Evolutionary conservation across 1,140 invertebrate species (phyloP).

Genomic region (Bicyclus anynana): DNA sequence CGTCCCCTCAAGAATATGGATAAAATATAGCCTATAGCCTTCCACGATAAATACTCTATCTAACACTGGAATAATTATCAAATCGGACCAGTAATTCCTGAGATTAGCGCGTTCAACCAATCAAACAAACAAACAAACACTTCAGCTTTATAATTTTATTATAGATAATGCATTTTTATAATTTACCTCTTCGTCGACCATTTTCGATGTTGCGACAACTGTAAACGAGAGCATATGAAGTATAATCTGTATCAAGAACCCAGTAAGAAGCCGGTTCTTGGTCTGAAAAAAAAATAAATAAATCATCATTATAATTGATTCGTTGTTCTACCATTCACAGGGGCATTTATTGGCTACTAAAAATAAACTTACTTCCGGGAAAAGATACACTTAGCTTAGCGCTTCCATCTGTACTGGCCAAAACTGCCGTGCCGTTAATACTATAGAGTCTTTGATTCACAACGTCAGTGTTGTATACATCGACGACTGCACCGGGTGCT

Average conservation of each 20-base stretch:
- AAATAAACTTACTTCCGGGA: constrained; percentile 7
- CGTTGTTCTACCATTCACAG: too few species aligned
- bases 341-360: too few species aligned
- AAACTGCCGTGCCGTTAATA: constrained; percentile 37
- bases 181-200: constrained; percentile 38
- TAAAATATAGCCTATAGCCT: too few species aligned
- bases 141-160: too few species aligned
- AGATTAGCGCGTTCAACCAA: too few species aligned
- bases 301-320: too few species aligned
- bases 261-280: constrained; percentile 37
- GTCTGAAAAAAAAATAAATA: constrained; percentile 27
- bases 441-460: constrained; percentile 33
- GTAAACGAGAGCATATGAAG: constrained; percentile 51
- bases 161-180: too few species aligned
- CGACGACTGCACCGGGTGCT: constrained; percentile 21
- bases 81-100: too few species aligned
- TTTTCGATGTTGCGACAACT: constrained; percentile 41
- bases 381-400: constrained; percentile 50
- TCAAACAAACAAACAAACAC: too few species aligned
- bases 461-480: constrained; percentile 46
- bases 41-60: too few species aligned
- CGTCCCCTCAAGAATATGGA: too few species aligned
- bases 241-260: constrained; percentile 57
- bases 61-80: too few species aligned
- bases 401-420: constrained; percentile 36